These are phyloP conservation scores for Syncerus caffer DNA, from an alignment of 2,797 vertebrate genomes.

Conservation along the genomic window DNA sequence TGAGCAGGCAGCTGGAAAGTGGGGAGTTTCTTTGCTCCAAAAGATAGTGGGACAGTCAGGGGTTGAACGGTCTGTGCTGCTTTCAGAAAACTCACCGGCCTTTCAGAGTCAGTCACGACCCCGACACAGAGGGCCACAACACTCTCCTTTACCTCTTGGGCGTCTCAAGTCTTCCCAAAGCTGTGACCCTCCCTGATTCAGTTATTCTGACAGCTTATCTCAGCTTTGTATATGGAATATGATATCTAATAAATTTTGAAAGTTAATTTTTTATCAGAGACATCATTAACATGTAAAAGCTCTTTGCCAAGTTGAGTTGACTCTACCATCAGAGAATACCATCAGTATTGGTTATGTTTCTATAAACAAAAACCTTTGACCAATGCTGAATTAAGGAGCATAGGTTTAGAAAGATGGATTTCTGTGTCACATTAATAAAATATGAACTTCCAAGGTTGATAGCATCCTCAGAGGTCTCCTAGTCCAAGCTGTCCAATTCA, in stretches of 20 bases:
- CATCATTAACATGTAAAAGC: neutral
- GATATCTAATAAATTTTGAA: neutral
- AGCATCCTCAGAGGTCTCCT: neutral
- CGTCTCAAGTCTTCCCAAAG: neutral
- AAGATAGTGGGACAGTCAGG: conserved; percentile 1
- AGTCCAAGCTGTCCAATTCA: neutral
- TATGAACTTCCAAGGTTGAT: neutral
- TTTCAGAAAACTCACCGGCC: neutral
- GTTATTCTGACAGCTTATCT: neutral
- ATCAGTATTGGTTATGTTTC: neutral
- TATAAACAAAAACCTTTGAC: neutral
- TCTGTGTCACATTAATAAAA: neutral
- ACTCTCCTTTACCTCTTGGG: neutral
- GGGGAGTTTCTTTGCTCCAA: neutral
- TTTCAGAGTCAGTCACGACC: neutral
- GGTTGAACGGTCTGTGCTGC: neutral
- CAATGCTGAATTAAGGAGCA: neutral
- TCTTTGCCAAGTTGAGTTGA: neutral
- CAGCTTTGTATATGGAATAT: neutral
- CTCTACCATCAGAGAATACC: neutral
- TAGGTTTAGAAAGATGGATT: neutral
- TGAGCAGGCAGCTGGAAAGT: conserved; percentile 7
- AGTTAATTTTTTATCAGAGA: conserved; percentile 1
- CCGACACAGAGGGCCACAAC: neutral
- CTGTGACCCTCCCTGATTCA: neutral